Evolutionary conservation across 2,888 invertebrate species (phyloP).

Genomic region (Drosophila birchii): DNA sequence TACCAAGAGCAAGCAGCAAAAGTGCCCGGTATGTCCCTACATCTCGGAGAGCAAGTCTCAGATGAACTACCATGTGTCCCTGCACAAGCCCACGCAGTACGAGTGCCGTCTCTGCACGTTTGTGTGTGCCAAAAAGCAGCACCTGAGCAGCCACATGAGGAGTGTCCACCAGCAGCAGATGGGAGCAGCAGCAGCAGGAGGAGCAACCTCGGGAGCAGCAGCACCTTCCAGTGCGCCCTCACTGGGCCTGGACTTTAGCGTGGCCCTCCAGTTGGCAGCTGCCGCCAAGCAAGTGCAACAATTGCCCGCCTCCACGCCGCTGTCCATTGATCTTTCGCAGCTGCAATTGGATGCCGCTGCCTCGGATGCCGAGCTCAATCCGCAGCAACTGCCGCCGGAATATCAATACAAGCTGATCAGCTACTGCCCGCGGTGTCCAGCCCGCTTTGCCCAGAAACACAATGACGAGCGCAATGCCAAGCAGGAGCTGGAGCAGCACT

Average conservation of each 20-base stretch:
- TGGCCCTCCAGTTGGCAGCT: conserved; percentile 78
- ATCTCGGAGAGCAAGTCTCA: conserved; percentile 94
- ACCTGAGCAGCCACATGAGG: conserved; percentile 93
- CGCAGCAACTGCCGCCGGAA: conserved; percentile 69
- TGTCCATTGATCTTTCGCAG: conserved; percentile 77
- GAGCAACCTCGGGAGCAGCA: neutral
- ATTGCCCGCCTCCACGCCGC: conserved; percentile 78
- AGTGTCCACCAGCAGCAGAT: conserved; percentile 85
- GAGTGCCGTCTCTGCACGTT: conserved; percentile 93
- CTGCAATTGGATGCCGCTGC: conserved; percentile 59
- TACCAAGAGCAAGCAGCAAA: conserved; percentile 88
- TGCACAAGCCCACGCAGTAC: conserved; percentile 87
- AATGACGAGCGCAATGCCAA: conserved; percentile 86
- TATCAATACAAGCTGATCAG: conserved; percentile 86
- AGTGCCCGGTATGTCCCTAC: conserved; percentile 93
- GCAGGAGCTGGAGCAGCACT: conserved; percentile 90
- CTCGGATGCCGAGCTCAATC: conserved; percentile 32
- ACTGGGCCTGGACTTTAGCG: conserved; percentile 68
- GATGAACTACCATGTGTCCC: conserved; percentile 93
- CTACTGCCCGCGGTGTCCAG: conserved; percentile 93
- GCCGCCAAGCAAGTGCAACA: conserved; percentile 70
- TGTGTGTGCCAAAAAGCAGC: conserved; percentile 91
- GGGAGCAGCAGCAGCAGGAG: conserved; percentile 6
- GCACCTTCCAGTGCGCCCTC: conserved; percentile 3
- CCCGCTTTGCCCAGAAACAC: conserved; percentile 87